phyloP scores from a whole-genome alignment of 1,140 invertebrate genomes.

The Neodiprion fabricii region DNA sequence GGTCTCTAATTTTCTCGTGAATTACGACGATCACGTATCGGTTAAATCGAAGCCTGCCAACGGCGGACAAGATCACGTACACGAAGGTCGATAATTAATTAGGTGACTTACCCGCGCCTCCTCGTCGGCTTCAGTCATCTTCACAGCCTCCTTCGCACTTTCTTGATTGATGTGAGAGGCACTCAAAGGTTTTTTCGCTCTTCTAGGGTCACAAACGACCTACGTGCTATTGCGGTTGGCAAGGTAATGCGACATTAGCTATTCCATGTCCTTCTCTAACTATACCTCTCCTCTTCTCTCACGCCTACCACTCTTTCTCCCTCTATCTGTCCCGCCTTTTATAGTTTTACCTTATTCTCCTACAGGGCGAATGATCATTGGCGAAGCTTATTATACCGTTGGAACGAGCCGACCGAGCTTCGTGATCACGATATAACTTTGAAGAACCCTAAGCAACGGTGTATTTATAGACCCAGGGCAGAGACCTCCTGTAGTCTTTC shows the following conservation, averaged over 20 bases:
- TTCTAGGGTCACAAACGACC: conserved; percentile 12
- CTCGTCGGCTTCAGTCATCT: conserved; percentile 14
- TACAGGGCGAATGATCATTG: background rate
- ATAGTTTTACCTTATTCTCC: background rate
- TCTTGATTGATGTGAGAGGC: no score
- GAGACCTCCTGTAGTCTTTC: no score
- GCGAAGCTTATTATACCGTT: background rate
- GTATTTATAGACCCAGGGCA: no score
- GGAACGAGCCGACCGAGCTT: background rate
- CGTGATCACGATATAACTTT: background rate
- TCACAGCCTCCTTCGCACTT: background rate
- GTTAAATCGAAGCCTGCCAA: no score
- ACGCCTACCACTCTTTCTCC: conserved; percentile 35
- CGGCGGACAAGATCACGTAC: background rate
- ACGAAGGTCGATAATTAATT: background rate
- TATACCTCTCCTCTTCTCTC: conserved; percentile 25
- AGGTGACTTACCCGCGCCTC: conserved; percentile 20
- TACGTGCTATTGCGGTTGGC: conserved; percentile 33
- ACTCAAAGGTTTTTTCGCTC: no score
- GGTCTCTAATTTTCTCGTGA: no score
- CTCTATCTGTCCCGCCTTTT: conserved; percentile 6
- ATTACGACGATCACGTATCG: no score
- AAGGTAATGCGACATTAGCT: conserved; percentile 55
- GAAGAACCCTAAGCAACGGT: background rate
- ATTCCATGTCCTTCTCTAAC: conserved; percentile 31